These are phyloP conservation scores for Drosophila tripunctata DNA, from an alignment of 2,888 invertebrate genomes.

Conservation along the genomic window DNA sequence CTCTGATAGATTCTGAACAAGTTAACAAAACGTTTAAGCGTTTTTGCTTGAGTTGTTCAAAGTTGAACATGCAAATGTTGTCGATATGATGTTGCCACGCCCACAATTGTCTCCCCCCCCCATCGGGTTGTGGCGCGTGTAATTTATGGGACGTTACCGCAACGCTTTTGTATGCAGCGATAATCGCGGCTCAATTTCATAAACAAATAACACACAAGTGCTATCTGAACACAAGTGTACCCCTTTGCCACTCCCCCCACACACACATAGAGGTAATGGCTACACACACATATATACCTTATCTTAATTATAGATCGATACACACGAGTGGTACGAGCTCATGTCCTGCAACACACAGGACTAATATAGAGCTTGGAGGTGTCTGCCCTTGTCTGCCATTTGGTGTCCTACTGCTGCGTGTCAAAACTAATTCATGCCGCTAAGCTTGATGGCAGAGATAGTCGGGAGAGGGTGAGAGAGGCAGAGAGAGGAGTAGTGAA, in stretches of 20 bases:
- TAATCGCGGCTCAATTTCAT: slow-evolving; percentile 78
- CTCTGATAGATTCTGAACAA: slow-evolving; percentile 53
- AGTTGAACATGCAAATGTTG: slow-evolving; percentile 31
- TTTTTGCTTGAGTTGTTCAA: slow-evolving; percentile 51
- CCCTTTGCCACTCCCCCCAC: slow-evolving; percentile 7
- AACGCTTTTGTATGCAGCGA: slow-evolving; percentile 62
- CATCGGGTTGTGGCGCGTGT: slow-evolving; percentile 43
- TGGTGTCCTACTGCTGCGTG: slow-evolving; percentile 53
- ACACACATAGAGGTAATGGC: slow-evolving; percentile 18
- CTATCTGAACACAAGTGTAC: slow-evolving; percentile 57
- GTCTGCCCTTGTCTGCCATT: slow-evolving; percentile 16
- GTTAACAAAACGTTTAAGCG: slow-evolving; percentile 68
- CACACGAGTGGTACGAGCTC: slow-evolving; percentile 34
- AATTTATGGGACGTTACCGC: slow-evolving; percentile 61
- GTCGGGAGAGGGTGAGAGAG: background rate
- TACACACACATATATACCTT: slow-evolving; percentile 38
- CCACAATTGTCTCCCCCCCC: slow-evolving; percentile 24
- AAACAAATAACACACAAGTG: slow-evolving; percentile 69
- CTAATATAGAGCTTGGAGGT: slow-evolving; percentile 2
- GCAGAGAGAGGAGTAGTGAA: background rate
- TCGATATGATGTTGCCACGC: slow-evolving; percentile 13
- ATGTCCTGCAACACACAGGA: too few species aligned
- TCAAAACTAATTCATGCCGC: slow-evolving; percentile 69
- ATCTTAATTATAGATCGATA: slow-evolving; percentile 81
- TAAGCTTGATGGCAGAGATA: slow-evolving; percentile 23